Evolutionary conservation across 2,888 invertebrate genomes (phyloP).

Genomic region (Zaprionus bogoriensis): DNA sequence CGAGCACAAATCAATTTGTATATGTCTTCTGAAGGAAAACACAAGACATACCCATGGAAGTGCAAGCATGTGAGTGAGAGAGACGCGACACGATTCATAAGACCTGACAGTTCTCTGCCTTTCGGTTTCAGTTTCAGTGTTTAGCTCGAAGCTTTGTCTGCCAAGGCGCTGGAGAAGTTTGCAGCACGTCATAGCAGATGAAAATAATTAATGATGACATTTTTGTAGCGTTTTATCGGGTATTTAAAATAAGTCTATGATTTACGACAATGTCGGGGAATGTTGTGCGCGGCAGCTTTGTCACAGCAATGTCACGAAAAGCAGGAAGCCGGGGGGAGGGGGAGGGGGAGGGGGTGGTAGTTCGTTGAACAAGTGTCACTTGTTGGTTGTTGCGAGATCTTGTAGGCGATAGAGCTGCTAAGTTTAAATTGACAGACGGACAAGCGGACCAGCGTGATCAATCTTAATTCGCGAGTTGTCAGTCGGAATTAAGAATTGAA

Average conservation of each 20-base stretch:
- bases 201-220: slow-evolving; percentile 67
- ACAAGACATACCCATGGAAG: too few species aligned
- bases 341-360: background rate
- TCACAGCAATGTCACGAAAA: too few species aligned
- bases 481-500: slow-evolving; percentile 8
- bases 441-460: slow-evolving; percentile 27
- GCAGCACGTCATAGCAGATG: background rate
- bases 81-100: background rate
- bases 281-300: background rate
- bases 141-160: too few species aligned
- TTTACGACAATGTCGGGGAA: slow-evolving; percentile 17
- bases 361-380: slow-evolving; percentile 23
- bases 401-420: slow-evolving; percentile 42
- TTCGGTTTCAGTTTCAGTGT: too few species aligned
- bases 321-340: background rate
- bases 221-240: slow-evolving; percentile 40
- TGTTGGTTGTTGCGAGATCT: slow-evolving; percentile 6
- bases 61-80: background rate
- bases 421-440: slow-evolving; percentile 17
- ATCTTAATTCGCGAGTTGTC: slow-evolving; percentile 58
- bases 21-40: background rate
- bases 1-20: slow-evolving; percentile 30
- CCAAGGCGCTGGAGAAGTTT: background rate
- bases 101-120: background rate
- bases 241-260: slow-evolving; percentile 22